Base-by-base conservation (phyloP, 2,113 vertebrate genomes). In the Istiophorus platypterus region DNA sequence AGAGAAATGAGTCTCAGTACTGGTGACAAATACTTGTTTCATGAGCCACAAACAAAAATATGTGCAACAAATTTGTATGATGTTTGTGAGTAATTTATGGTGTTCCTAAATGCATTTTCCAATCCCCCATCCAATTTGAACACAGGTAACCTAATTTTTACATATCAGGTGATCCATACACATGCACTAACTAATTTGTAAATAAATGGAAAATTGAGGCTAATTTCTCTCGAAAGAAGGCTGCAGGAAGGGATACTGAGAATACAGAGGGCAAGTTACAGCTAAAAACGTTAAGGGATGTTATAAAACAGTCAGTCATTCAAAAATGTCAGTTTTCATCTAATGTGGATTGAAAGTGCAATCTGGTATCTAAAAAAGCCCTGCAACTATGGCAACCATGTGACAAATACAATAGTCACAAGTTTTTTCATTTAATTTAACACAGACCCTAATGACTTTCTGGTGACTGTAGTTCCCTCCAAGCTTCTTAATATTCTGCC, bases 401-500 rank as follows among this genome's bases (percentile, higher is more conserved):
- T n/a, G n/a, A n/a, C n/a, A n/a, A n/a, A n/a, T n/a, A n/a, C n/a
- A n/a, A n/a, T n/a, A n/a, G n/a, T n/a, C n/a, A n/a, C n/a, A n/a
- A n/a, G n/a, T n/a, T n/a, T 70, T 56, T 79, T 70, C 7, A 58
- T 76, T 73, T 76, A 66, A 85, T 78, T 81, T 68, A 77, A 62
- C 72, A 49, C 18, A 0, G 26, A 62, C 61, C 56, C 71, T 85
- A 79, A 82, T 80, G 76, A 72, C 64, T 80, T 86, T 73, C 41
- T 69, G 62, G 61, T 49, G 34, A 61, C 61, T 4, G 0, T 45
- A 47, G 66, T 62, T 84, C 51, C 29, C 31, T 39, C 29, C 11
- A 18, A 65, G 71, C 72, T 8, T 79, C 80, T 91, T 88, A 90
- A 85, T 90, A 88, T 88, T 92, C 85, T 41, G 54, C 59, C 73